phyloP scores from a whole-genome alignment of 2,797 vertebrate species.

The Falco berigora region DNA sequence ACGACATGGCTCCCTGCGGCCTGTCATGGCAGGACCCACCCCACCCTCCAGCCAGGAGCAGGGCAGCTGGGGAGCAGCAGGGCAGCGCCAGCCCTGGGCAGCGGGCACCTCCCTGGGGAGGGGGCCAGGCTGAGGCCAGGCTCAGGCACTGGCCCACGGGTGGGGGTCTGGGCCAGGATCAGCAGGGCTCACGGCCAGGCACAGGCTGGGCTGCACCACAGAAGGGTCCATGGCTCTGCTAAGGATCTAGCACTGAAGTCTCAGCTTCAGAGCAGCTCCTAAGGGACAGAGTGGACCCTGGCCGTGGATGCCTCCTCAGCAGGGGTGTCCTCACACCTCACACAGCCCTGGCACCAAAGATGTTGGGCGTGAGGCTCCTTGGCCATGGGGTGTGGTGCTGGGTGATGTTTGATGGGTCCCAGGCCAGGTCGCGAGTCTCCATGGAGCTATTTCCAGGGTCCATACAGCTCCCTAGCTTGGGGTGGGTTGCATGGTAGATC shows the following conservation, averaged over 20 bases:
- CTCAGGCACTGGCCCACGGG: rapidly evolving
- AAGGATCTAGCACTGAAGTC: background rate
- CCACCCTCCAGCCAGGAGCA: background rate
- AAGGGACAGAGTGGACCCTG: background rate
- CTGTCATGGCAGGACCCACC: rapidly evolving
- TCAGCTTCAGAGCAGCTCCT: background rate
- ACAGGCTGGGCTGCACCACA: background rate
- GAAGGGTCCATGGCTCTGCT: background rate
- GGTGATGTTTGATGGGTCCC: background rate
- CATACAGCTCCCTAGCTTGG: background rate
- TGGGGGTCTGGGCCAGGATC: background rate
- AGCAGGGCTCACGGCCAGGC: background rate
- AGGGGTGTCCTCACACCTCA: background rate
- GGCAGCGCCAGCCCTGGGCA: background rate
- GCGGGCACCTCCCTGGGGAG: background rate
- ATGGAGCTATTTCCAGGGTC: background rate
- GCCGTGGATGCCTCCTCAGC: rapidly evolving
- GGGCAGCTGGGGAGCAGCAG: background rate
- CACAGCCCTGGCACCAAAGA: background rate
- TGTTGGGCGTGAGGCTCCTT: background rate
- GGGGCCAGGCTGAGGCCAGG: too few relatives aligned
- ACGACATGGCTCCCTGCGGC: background rate
- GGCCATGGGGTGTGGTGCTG: background rate
- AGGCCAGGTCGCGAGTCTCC: rapidly evolving
- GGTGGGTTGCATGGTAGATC: too few relatives aligned